Evolutionary conservation across 2,797 vertebrate genomes (phyloP), one percentile per base, ranked within the genome.

Genomic region (Kryptopterus vitreolus): DNA sequence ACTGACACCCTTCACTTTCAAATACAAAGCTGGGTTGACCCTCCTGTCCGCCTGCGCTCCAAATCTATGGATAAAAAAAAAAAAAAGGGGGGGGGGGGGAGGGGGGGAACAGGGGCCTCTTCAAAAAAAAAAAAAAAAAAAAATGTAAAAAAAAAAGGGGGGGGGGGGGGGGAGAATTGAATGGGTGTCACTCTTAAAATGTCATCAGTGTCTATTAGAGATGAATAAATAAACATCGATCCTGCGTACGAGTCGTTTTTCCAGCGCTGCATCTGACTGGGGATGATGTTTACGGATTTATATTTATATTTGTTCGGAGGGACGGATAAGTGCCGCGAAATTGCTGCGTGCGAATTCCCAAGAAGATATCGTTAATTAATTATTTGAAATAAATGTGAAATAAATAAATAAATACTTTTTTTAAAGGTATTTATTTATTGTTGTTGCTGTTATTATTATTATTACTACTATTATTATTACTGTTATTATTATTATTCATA

Each of bases 11-110:
- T 33, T 76, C 53, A 52, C 71, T 76, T 59, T 59, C 4, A 13
- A 68, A 75, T 66, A 81, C 62, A 81, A 81, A 75, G 79, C 62
- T 75, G 24, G 10, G 16, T 52, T 81, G 79, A 81, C 73, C 80
- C 73, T 76, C 43, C 73, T 70, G 59, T 76, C 79, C 24, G 72
- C 46, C 62, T 20, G 18, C 15, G 62, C 48, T 50, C 22, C 13
- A 15, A 65, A 65, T 61, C 68, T 22, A 46, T 3, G 26, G n/a
- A 29, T 46, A 43, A 61, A 72, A 53, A 53, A n/a, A n/a, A n/a
- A n/a, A n/a, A n/a, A n/a, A n/a, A n/a, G n/a, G n/a, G n/a, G n/a
- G n/a, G n/a, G n/a, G n/a, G n/a, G n/a, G n/a, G n/a, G n/a, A n/a
- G n/a, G n/a, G n/a, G n/a, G n/a, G n/a, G n/a, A n/a, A 46, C 12